Evolutionary conservation across 2,797 vertebrate species (phyloP).

Genomic region (Emys orbicularis): DNA sequence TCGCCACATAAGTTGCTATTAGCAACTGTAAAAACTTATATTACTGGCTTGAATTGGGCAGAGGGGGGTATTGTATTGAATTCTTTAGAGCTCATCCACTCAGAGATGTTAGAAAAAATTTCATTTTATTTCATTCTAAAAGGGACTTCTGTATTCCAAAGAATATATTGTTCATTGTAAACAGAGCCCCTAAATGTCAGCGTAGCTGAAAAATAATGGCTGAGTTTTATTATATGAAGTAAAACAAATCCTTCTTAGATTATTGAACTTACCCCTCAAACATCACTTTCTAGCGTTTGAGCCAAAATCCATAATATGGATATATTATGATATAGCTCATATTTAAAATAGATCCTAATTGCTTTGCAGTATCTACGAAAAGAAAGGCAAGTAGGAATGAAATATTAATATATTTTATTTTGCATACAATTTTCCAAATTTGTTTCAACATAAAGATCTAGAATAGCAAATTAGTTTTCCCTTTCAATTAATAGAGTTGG

Average conservation of each 20-base stretch:
- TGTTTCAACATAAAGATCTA: neutral
- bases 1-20: constrained; percentile 72
- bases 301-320: constrained; percentile 16
- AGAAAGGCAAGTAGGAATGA: neutral
- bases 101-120: constrained; percentile 25
- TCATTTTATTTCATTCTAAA: neutral
- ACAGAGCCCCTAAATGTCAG: constrained; percentile 27
- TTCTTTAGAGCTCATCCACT: constrained; percentile 14
- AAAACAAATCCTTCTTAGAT: constrained; percentile 54
- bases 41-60: constrained; percentile 47
- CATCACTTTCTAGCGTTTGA: neutral
- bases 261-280: constrained; percentile 16
- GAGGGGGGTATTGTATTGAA: constrained; percentile 39
- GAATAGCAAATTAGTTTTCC: neutral
- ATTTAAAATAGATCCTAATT: neutral
- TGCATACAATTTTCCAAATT: neutral
- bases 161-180: neutral
- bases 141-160: constrained; percentile 5
- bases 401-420: neutral
- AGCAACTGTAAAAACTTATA: constrained; percentile 64
- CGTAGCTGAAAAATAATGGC: constrained; percentile 40
- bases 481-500: neutral
- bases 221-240: constrained; percentile 6
- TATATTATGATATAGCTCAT: neutral
- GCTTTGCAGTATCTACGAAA: neutral